Evolutionary conservation across 2,113 vertebrate species (phyloP).

Genomic region (Motacilla alba): DNA sequence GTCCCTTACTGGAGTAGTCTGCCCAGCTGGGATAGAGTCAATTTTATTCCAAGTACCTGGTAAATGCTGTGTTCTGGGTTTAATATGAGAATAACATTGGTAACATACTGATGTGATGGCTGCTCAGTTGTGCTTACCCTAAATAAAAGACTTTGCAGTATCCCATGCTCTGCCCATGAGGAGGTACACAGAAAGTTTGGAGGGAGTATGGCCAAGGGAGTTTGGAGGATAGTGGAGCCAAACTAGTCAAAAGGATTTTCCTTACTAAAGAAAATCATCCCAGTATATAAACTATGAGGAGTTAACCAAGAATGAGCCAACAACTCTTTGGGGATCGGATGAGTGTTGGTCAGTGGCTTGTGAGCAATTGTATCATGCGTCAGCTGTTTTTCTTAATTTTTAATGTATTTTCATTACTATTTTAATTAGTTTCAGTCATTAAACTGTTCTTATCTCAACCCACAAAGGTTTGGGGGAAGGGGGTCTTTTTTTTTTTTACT

Average conservation of each 20-base stretch:
- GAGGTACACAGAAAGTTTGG: neutral
- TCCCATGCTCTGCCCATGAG: neutral
- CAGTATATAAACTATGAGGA: neutral
- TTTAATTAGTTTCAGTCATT: neutral
- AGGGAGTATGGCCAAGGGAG: too few species aligned
- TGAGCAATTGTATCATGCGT: neutral
- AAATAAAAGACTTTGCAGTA: neutral
- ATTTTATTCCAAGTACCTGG: neutral
- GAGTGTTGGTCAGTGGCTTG: neutral
- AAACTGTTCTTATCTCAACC: neutral
- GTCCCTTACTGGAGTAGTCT: neutral
- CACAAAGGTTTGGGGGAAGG: neutral
- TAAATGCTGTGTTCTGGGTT: neutral
- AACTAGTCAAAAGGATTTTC: neutral
- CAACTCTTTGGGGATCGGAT: neutral
- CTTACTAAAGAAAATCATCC: neutral
- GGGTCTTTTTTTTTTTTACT: too few species aligned
- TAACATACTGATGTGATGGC: neutral
- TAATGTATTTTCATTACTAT: neutral
- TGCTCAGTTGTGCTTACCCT: neutral
- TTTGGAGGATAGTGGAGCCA: neutral
- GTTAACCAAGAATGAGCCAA: neutral
- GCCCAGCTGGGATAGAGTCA: neutral
- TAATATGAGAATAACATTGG: neutral
- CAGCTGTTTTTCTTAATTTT: neutral